A percentile compares a stretch with the other conserved stretches of the same genome.
phyloP scores from a whole-genome alignment of 2,797 vertebrate genomes.

The Microhierax caerulescens region DNA sequence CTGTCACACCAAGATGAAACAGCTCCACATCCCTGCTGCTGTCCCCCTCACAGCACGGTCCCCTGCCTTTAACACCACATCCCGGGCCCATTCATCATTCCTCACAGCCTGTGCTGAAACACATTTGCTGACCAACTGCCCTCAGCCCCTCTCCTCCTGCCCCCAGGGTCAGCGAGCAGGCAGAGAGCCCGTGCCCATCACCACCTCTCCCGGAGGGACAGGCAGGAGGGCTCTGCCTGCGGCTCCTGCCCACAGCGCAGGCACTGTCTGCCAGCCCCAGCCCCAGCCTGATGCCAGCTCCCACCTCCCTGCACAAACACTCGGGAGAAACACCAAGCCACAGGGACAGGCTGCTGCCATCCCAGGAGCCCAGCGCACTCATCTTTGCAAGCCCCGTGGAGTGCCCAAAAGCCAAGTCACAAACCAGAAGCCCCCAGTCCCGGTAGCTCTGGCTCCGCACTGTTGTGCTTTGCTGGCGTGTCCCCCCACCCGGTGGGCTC shows the following conservation, averaged over 20 bases:
- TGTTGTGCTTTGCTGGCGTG: rapidly evolving
- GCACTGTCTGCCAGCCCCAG: neutral
- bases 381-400: too few species aligned
- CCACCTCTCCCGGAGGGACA: too few species aligned
- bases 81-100: neutral
- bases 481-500: neutral
- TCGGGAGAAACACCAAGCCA: neutral
- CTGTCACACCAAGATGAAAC: neutral
- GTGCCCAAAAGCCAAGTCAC: neutral
- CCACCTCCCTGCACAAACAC: neutral
- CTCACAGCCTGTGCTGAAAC: neutral
- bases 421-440: neutral
- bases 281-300: neutral
- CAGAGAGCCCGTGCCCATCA: neutral
- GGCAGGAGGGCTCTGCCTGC: neutral
- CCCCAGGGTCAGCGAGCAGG: too few species aligned
- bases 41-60: rapidly evolving
- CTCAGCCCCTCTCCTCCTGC: neutral
- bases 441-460: neutral
- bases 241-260: neutral
- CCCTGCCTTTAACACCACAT: neutral
- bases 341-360: neutral
- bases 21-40: too few species aligned
- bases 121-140: neutral
- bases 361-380: neutral